Base-by-base conservation (phyloP, 2,888 invertebrate species). In the Andrena bucephala region DNA sequence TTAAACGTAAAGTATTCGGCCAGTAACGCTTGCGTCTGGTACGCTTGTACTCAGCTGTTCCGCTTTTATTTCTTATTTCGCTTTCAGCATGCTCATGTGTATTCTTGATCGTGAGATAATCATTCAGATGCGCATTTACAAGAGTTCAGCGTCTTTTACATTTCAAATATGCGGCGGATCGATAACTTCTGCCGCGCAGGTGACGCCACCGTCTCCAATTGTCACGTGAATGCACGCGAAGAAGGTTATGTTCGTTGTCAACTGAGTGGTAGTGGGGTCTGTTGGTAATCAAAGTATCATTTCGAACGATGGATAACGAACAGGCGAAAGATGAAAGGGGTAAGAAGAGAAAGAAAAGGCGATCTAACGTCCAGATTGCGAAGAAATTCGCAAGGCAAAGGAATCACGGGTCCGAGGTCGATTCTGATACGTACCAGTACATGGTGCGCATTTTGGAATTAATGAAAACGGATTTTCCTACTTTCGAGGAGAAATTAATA, bases 331-430 rank as follows among this genome's bases (percentile, higher is more conserved):
- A 50, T 1, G 78, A 60, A 8, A 60, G 31, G 1, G 54, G 73
- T 71, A 94, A 94, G 70, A 96, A 95, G 81, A 94, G 95, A 63
- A 96, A 96, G 89, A 96, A 96, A 90, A 96, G 96, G 87, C 96
- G 96, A 91, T 96, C 96, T 31, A 95, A 96, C 87, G 93, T 97
- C 50, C 94, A 96, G 59, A 97, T 97, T 93, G 97, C 97, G 0
- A 96, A 96, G 91, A 97, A 97, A 90, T 97, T 97, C 92, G 97
- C 95, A 0, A 97, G 97, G 88, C 96, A 96, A 87, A 97, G 97
- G 0, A 96, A 95, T 89, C 96, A 95, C 93, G 97, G 97, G 0
- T 95, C 95, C 0, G 95, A 96, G 89, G 95, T 98, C 69, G 96
- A 97, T 42, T 95, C 96, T 6, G 97, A 97, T 81, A 95, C 96